phyloP scores from a whole-genome alignment of 35 echinoderm and acorn worm genomes.

The Lytechinus variegatus region DNA sequence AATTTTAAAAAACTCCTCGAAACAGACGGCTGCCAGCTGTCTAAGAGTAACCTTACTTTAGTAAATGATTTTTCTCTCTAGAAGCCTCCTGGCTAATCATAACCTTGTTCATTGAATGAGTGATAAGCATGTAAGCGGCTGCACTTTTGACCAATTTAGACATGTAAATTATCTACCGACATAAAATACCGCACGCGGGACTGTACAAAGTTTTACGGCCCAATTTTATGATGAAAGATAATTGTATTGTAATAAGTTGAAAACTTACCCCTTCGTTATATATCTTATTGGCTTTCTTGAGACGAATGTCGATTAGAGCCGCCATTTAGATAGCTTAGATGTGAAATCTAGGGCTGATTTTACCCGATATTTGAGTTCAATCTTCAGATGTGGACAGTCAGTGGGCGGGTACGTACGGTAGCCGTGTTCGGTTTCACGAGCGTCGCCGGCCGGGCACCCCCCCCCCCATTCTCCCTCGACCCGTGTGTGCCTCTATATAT shows the following conservation, averaged over 20 bases:
- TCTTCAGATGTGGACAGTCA: neutral
- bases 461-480: no score
- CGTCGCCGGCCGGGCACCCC: no score
- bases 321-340: neutral
- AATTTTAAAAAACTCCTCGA: no score
- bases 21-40: no score
- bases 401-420: neutral
- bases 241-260: neutral
- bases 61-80: no score
- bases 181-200: neutral
- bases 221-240: neutral
- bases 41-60: no score
- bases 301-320: slow-evolving; percentile 66
- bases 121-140: no score
- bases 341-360: neutral
- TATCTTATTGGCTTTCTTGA: slow-evolving; percentile 90
- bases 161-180: neutral
- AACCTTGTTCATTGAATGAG: no score
- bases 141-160: no score
- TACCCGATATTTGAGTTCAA: neutral
- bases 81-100: no score
- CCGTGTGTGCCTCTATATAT: no score
- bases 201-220: neutral
- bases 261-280: slow-evolving; percentile 88
- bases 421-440: no score